Evolutionary conservation across 2,888 invertebrate species (phyloP), one percentile per base, ranked within the genome.

Genomic region (Nipponacmea schrenckii): DNA sequence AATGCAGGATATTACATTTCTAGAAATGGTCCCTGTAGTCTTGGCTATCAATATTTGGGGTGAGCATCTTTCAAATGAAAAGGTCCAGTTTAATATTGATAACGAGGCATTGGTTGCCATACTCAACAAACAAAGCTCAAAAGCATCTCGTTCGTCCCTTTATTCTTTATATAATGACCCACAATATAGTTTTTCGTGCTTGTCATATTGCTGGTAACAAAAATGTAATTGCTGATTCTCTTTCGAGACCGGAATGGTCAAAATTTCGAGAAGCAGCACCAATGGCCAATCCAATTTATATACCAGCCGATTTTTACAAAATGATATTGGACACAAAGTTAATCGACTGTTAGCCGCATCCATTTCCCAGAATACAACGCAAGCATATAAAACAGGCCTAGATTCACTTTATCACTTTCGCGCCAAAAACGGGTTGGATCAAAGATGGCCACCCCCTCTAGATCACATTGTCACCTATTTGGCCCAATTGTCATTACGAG

Each of bases 11-110:
- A 63, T 63, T 15, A 71, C 67, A 12, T 62, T 67, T 20, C 56
- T 70, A 24, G 48, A 70, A 56, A 26, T 70, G 50, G 62, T 70
- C 27, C 70, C 70, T 27, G 64, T 70, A 39, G 64, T 70, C 3
- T 20, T 65, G 20, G 64, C 65, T 24, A 31, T 69, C 48, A 27
- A 24, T 4, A 46, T 64, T 63, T 69, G 62, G 45, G 8, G 64
- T 24, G 15, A 17, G 10, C 27, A 20, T 17, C 26, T 69, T 26
- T 26, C 10, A 31, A 69, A 69, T n/a, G 27, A 45, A 31, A 48
- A 50, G 39, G 62, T 62, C 7, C 4, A 65, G 10, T 56, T 70
- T 39, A 48, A 66, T 44, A 70, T 50, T 44, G 70, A 70, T 45
- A 70, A 70, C 20, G 17, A 27, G 15, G 63, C 65, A 17, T 26